Conservation (phyloP, 1,140 invertebrate genomes). For the Scylla paramamosain region DNA sequence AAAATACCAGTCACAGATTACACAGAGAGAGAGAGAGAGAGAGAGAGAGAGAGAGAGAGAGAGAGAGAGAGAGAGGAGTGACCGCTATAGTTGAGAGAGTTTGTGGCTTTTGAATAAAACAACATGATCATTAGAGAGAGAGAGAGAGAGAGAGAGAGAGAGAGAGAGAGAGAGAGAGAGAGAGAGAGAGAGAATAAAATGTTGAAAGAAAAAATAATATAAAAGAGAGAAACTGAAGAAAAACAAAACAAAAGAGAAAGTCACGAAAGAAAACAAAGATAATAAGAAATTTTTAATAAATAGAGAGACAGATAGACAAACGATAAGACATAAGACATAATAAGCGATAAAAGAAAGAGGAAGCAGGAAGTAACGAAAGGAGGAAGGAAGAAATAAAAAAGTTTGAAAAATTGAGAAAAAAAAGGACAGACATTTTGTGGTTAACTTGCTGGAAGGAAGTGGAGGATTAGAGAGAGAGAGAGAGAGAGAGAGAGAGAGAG, state of each 20-base stretch:
- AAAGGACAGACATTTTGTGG: too few relatives aligned
- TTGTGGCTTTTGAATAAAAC: too few relatives aligned
- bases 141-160: background rate
- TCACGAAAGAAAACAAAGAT: background rate
- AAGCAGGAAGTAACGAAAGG: background rate
- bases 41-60: background rate
- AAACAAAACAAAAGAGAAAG: background rate
- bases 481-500: constrained; percentile 28
- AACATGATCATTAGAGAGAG: background rate
- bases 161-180: background rate
- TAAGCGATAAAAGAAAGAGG: background rate
- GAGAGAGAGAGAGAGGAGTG: background rate
- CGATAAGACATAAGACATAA: too few relatives aligned
- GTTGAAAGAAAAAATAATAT: background rate
- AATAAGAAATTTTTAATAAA: too few relatives aligned
- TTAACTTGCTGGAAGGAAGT: background rate
- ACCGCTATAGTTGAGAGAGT: background rate
- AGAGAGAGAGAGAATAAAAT: background rate
- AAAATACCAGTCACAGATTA: background rate
- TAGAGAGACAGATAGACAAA: background rate
- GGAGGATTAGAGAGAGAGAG: background rate
- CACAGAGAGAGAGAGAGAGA: background rate
- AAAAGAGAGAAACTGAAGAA: background rate
- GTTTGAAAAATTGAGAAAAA: background rate
- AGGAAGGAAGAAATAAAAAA: background rate